Percentiles rank a stretch among this genome's conserved stretches.
Evolutionary conservation across 2,888 invertebrate species (phyloP).

Genomic region (Embidobia sp.): DNA sequence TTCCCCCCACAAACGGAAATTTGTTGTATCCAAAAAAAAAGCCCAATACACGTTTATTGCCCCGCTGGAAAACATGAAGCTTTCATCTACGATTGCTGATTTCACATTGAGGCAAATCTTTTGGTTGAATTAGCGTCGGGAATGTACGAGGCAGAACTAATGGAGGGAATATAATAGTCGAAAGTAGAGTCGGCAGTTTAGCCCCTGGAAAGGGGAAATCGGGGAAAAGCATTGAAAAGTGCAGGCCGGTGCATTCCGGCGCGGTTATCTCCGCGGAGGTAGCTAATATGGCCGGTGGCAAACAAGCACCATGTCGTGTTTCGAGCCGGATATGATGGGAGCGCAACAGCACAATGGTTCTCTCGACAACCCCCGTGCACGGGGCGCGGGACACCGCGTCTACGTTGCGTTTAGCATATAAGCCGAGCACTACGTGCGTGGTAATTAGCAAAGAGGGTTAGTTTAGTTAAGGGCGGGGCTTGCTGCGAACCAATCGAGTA

Average conservation of each 20-base stretch:
- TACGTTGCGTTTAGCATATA: conserved; percentile 58
- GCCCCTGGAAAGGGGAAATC: too few species aligned
- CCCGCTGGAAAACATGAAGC: too few species aligned
- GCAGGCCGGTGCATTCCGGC: conserved; percentile 67
- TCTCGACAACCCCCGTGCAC: conserved; percentile 60
- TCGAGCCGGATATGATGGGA: conserved; percentile 70
- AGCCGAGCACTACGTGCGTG: conserved; percentile 69
- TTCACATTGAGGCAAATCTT: too few species aligned
- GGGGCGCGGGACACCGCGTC: conserved; percentile 27
- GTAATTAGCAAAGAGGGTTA: conserved; percentile 79
- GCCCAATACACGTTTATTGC: too few species aligned
- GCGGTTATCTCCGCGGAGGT: conserved; percentile 69
- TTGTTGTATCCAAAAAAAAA: too few species aligned
- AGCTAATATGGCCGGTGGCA: conserved; percentile 73
- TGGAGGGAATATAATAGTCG: too few species aligned
- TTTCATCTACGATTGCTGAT: too few species aligned
- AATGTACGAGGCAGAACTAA: too few species aligned
- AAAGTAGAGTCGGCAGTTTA: too few species aligned
- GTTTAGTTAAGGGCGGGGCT: conserved; percentile 77
- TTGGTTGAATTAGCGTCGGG: too few species aligned
- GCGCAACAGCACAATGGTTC: conserved; percentile 74
- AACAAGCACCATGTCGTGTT: conserved; percentile 73
- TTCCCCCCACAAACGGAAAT: too few species aligned
- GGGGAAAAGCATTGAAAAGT: conserved; percentile 48
- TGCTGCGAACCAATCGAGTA: conserved; percentile 71